Evolutionary conservation across 2,888 invertebrate species (phyloP).

Genomic region (Linnaemya vulpina): DNA sequence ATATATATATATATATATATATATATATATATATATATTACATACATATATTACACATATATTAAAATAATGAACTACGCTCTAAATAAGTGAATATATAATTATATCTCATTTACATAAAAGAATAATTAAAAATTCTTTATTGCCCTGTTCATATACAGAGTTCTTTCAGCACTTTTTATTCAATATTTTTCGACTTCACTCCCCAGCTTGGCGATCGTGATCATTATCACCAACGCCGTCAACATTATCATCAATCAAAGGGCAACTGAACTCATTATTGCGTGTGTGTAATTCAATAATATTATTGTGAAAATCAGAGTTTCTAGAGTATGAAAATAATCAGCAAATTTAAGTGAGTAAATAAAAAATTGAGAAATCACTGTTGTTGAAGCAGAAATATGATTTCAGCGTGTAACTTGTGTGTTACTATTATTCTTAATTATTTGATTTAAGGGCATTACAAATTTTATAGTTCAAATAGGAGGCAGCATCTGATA

Average conservation of each 20-base stretch:
- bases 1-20: no score
- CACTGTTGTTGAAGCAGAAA: slow-evolving; percentile 54
- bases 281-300: slow-evolving; percentile 2
- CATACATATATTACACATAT: no score
- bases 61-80: no score
- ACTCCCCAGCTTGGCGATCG: background rate
- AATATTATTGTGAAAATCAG: slow-evolving; percentile 30
- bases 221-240: slow-evolving; percentile 20
- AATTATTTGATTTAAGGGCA: no score
- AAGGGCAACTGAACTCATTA: slow-evolving; percentile 48
- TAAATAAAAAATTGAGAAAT: slow-evolving; percentile 17
- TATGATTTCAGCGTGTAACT: no score
- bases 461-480: no score
- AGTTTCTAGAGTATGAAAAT: background rate
- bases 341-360: background rate
- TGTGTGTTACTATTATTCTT: no score
- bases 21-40: no score
- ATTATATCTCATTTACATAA: background rate
- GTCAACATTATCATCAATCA: slow-evolving; percentile 56
- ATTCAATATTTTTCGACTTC: background rate
- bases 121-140: background rate
- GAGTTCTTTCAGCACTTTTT: slow-evolving; percentile 33
- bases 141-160: background rate
- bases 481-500: no score
- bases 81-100: background rate